phyloP scores from a whole-genome alignment of 2,797 vertebrate species.

The Neoniphon sammara region DNA sequence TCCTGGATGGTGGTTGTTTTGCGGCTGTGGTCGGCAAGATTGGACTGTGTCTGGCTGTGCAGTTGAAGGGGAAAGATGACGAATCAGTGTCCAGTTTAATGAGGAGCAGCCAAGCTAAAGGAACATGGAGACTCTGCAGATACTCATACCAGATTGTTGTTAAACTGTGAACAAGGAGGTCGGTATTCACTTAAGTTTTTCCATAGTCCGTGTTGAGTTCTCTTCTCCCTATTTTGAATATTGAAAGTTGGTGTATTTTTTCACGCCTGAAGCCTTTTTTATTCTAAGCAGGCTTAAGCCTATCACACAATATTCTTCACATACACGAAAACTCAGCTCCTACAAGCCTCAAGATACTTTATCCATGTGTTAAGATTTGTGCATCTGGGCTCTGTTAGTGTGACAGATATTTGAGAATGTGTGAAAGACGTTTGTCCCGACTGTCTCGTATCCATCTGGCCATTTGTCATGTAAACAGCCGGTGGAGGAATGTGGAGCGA shows the following conservation, averaged over 20 bases:
- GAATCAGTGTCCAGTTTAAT: slow-evolving; percentile 56
- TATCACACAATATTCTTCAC: background rate
- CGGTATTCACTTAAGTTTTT: slow-evolving; percentile 42
- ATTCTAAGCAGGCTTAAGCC: background rate
- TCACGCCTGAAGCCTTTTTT: background rate
- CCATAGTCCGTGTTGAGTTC: slow-evolving; percentile 26
- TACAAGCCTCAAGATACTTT: slow-evolving; percentile 38
- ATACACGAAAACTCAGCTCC: slow-evolving; percentile 8
- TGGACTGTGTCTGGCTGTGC: slow-evolving; percentile 27
- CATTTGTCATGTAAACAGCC: slow-evolving; percentile 37
- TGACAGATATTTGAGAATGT: slow-evolving; percentile 47
- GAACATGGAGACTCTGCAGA: slow-evolving; percentile 30
- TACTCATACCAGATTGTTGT: slow-evolving; percentile 23
- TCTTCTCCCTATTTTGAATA: slow-evolving; percentile 21
- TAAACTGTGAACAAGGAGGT: slow-evolving; percentile 59
- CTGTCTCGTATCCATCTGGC: slow-evolving; percentile 38
- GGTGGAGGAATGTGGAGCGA: slow-evolving; percentile 6
- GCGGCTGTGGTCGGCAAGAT: slow-evolving; percentile 49
- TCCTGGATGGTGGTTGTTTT: slow-evolving; percentile 59
- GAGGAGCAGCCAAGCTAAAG: slow-evolving; percentile 40
- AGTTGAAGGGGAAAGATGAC: slow-evolving; percentile 54
- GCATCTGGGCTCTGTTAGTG: slow-evolving; percentile 53
- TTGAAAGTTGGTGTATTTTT: background rate
- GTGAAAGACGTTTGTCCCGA: slow-evolving; percentile 44
- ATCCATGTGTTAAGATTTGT: slow-evolving; percentile 36